Percentiles rank a stretch among this genome's conserved stretches.
Evolutionary conservation across 2,888 invertebrate species (phyloP).

Genomic region (Philhelius pedissequus): DNA sequence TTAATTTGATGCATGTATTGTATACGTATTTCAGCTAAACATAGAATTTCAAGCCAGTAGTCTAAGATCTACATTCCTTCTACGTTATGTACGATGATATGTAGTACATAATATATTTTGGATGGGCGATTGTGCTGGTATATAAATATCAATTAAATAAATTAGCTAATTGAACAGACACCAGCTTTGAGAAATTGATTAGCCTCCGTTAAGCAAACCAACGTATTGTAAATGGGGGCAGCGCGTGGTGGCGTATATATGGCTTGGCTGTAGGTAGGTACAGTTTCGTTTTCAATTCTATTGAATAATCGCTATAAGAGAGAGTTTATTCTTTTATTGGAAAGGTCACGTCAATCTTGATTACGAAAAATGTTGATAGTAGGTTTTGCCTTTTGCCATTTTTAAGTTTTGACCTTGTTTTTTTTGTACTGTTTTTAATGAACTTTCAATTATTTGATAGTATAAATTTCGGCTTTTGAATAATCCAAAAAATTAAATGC

Average conservation of each 20-base stretch:
- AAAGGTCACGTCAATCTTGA: slow-evolving; percentile 40
- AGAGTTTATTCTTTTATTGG: not conserved
- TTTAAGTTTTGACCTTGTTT: not conserved
- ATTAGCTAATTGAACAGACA: slow-evolving; percentile 41
- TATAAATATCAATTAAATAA: slow-evolving; percentile 41
- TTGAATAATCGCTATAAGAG: slow-evolving; percentile 8
- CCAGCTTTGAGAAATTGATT: slow-evolving; percentile 33
- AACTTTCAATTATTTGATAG: not conserved
- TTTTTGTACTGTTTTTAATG: not conserved
- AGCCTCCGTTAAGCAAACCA: not conserved
- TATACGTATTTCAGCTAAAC: not conserved
- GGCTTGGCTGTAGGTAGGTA: too few species aligned
- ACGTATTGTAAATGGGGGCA: not conserved
- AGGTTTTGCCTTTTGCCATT: not conserved
- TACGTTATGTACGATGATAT: not conserved
- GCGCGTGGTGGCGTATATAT: not conserved
- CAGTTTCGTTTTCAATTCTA: not conserved
- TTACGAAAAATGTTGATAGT: not conserved
- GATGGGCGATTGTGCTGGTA: not conserved
- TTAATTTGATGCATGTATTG: slow-evolving; percentile 3
- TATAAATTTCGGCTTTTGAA: not conserved
- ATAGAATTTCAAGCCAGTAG: not conserved
- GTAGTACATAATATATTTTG: not conserved
- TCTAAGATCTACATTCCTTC: not conserved
- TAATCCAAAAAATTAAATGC: not conserved